Evolutionary conservation across 1,140 invertebrate genomes (phyloP).

Genomic region (Bombus pyrosoma): DNA sequence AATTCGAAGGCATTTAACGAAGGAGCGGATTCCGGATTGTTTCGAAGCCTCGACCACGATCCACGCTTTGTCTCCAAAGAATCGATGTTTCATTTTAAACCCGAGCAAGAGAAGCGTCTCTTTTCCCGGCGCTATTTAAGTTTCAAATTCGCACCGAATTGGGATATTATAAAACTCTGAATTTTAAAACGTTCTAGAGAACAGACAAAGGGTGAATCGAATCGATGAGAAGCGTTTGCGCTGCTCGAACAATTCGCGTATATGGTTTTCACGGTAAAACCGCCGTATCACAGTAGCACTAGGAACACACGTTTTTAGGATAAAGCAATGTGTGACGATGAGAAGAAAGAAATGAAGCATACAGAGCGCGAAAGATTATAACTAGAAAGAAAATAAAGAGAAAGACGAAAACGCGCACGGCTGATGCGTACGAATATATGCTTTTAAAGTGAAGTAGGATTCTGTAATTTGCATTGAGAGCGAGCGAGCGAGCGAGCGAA

Average conservation of each 20-base stretch:
- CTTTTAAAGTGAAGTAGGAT: conserved; percentile 60
- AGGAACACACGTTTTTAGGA: conserved; percentile 61
- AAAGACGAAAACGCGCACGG: not conserved
- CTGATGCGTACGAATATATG: conserved; percentile 48
- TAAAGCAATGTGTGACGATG: conserved; percentile 7
- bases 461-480: conserved; percentile 54
- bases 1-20: conserved; percentile 56
- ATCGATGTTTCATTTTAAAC: not conserved
- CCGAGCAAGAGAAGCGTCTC: not conserved
- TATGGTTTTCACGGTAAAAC: conserved; percentile 52
- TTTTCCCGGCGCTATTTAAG: not conserved
- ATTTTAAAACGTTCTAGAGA: not conserved
- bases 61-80: not conserved
- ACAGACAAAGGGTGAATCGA: not conserved
- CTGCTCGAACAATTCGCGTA: conserved; percentile 46
- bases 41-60: not conserved
- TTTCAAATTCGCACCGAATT: not conserved
- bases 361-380: conserved; percentile 9
- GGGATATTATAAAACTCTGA: not conserved
- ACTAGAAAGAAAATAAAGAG: not conserved
- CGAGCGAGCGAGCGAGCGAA: conserved; percentile 9
- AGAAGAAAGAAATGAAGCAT: not conserved
- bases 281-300: conserved; percentile 63
- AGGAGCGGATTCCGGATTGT: conserved; percentile 19
- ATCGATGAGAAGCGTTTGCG: not conserved